These are phyloP conservation scores for Eudasyphora cyanicolor DNA, from an alignment of 2,888 invertebrate species.

Conservation along the genomic window DNA sequence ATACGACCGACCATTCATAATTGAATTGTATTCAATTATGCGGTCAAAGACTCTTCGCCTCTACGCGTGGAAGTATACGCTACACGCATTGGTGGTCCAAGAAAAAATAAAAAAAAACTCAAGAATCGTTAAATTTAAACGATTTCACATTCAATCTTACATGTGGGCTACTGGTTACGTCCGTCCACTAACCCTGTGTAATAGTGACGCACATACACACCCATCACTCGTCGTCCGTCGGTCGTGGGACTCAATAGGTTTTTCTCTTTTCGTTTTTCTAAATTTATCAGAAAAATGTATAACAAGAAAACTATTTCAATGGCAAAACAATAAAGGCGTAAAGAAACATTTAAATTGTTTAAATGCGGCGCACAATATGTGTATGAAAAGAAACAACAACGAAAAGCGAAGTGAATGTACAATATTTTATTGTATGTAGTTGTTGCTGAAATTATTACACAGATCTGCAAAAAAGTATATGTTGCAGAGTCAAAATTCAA, in stretches of 20 bases:
- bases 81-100: not conserved
- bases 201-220: not conserved
- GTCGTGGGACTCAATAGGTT: conserved; percentile 38
- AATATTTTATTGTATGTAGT: not conserved
- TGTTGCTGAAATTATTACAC: not conserved
- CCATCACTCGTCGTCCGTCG: conserved; percentile 11
- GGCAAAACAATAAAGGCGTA: conserved; percentile 58
- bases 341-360: conserved; percentile 45
- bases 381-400: not conserved
- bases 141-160: conserved; percentile 23
- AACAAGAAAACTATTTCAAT: conserved; percentile 59
- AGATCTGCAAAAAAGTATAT: not conserved
- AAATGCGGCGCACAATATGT: not conserved
- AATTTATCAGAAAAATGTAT: conserved; percentile 34
- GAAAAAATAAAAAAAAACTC: not conserved
- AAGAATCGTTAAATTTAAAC: conserved; percentile 24
- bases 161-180: too few species aligned
- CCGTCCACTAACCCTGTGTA: not conserved
- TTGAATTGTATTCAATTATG: conserved; percentile 18
- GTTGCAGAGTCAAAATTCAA: too few species aligned
- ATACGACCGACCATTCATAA: conserved; percentile 35
- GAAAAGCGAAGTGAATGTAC: not conserved
- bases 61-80: not conserved
- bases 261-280: conserved; percentile 9
- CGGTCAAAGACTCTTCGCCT: not conserved